These are phyloP conservation scores for Neopelma chrysocephalum DNA, from an alignment of 2,797 vertebrate genomes.

Conservation along the genomic window DNA sequence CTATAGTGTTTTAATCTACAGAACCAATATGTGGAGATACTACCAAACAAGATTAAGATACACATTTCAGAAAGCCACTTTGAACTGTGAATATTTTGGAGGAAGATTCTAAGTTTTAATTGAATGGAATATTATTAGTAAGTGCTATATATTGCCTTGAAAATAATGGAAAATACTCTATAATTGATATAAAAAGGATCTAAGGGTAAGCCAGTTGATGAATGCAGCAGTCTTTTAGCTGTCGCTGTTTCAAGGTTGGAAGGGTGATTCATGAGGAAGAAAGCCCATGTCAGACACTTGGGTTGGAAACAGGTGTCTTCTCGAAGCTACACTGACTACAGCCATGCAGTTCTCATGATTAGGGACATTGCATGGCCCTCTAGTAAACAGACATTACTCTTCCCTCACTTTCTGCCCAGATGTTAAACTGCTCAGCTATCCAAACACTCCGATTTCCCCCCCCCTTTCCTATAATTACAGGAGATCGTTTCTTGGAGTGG, in stretches of 20 bases:
- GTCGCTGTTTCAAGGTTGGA: not conserved
- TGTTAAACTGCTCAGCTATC: not conserved
- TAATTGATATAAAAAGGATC: not conserved
- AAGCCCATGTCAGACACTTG: not conserved
- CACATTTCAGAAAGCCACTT: not conserved
- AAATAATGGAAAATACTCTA: not conserved
- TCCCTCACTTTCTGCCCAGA: not conserved
- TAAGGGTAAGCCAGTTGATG: not conserved
- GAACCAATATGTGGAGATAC: not conserved
- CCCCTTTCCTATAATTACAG: not conserved
- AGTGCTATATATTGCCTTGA: not conserved
- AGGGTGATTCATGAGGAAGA: not conserved
- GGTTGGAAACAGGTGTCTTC: not conserved
- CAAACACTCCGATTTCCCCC: not conserved
- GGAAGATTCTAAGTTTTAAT: not conserved
- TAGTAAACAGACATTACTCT: not conserved
- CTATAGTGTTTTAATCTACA: not conserved
- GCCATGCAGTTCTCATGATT: not conserved
- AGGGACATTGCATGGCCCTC: not conserved
- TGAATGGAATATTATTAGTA: not conserved
- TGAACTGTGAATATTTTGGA: not conserved
- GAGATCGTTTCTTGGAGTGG: not conserved
- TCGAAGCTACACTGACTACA: not conserved
- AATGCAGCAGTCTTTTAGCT: not conserved
- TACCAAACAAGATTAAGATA: not conserved